Percentiles rank a stretch among this genome's conserved stretches.
Conservation (phyloP, 2,797 vertebrate species). For the Limosa lapponica region DNA sequence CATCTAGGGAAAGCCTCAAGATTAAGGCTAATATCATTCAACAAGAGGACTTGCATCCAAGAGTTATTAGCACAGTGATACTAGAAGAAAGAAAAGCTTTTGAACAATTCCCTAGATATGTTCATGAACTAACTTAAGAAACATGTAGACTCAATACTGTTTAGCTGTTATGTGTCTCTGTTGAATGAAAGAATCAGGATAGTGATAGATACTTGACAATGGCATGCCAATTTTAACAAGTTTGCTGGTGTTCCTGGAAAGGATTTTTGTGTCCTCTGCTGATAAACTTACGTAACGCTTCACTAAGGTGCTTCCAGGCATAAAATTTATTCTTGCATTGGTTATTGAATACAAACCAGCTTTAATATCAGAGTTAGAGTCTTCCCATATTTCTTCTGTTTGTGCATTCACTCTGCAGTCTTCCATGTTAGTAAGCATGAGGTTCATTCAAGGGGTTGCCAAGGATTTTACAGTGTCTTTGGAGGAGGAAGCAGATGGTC, state of each 20-base stretch:
- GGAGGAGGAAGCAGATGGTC: conserved; percentile 57
- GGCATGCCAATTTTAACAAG: neutral
- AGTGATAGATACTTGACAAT: neutral
- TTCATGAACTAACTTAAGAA: neutral
- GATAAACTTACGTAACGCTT: neutral
- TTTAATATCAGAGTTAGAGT: neutral
- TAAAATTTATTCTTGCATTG: neutral
- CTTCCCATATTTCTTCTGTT: neutral
- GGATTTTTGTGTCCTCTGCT: neutral
- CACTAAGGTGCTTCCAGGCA: neutral
- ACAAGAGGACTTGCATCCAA: neutral
- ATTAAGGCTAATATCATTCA: neutral
- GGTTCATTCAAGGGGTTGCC: neutral
- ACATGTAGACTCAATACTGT: neutral
- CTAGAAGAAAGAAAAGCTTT: neutral
- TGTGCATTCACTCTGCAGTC: neutral
- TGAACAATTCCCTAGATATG: neutral
- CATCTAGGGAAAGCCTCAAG: neutral
- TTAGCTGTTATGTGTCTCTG: neutral
- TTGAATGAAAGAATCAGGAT: neutral
- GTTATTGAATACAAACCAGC: neutral
- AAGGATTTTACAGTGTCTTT: conserved; percentile 38
- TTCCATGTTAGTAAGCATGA: neutral
- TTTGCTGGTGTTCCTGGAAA: neutral
- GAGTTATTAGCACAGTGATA: neutral